Evolutionary conservation across 2,797 vertebrate genomes (phyloP).

Genomic region (Loris lydekkerianus): DNA sequence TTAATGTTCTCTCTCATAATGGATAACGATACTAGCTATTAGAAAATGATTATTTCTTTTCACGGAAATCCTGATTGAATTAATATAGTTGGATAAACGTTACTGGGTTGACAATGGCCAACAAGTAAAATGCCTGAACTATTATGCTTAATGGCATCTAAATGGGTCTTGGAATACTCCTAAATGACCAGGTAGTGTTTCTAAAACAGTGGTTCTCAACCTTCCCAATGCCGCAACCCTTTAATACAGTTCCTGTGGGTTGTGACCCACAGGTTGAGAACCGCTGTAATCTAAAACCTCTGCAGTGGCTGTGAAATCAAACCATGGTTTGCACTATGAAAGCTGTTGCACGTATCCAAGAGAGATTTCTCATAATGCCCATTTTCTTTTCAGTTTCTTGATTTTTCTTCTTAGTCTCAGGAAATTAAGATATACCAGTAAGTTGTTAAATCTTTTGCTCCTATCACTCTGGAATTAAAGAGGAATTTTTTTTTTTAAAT

Average conservation of each 20-base stretch:
- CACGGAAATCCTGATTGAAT: neutral
- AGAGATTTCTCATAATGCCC: neutral
- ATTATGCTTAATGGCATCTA: neutral
- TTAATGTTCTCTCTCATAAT: neutral
- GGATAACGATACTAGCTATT: neutral
- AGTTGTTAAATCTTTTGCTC: constrained; percentile 23
- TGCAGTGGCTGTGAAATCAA: neutral
- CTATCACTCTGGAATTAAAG: constrained; percentile 50
- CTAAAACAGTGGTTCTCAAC: neutral
- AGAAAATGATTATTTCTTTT: neutral
- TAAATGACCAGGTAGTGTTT: neutral
- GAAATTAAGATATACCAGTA: constrained; percentile 29
- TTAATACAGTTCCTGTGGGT: no score
- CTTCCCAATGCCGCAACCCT: no score
- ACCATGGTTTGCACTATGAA: neutral
- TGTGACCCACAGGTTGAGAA: no score
- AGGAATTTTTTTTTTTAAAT: neutral
- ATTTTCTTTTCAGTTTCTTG: constrained; percentile 6
- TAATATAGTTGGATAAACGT: neutral
- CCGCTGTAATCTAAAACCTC: neutral
- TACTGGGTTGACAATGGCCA: neutral
- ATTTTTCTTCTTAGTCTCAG: constrained; percentile 25
- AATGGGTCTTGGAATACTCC: neutral
- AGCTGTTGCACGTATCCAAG: neutral
- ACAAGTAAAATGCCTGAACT: neutral